These are phyloP conservation scores for Piezodorus guildinii DNA, from an alignment of 1,140 invertebrate species.

Conservation along the genomic window DNA sequence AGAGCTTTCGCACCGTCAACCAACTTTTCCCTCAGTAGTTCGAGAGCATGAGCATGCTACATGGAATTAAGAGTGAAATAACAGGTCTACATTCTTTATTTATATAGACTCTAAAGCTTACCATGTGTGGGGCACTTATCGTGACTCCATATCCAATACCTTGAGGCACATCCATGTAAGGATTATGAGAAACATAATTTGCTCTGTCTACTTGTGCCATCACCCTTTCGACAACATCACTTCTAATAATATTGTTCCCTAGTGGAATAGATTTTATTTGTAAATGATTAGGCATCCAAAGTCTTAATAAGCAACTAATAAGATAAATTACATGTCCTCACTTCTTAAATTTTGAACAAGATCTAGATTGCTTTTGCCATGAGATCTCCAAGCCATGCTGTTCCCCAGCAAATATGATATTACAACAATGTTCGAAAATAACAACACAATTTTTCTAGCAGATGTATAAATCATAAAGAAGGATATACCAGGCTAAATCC, in stretches of 20 bases:
- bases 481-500: no score
- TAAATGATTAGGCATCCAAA: constrained; percentile 26
- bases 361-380: constrained; percentile 72
- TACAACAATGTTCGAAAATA: no score
- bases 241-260: constrained; percentile 79
- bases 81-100: no score
- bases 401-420: background rate
- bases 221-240: constrained; percentile 61
- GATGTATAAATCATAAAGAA: no score
- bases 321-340: constrained; percentile 34
- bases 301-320: constrained; percentile 2
- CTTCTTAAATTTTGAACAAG: constrained; percentile 70
- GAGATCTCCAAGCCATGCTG: constrained; percentile 53
- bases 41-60: constrained; percentile 86
- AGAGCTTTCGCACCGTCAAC: constrained; percentile 65
- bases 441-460: no score
- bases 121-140: constrained; percentile 97
- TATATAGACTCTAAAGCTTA: constrained; percentile 34
- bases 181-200: constrained; percentile 58
- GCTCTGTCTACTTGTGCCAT: constrained; percentile 80
- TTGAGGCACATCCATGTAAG: constrained; percentile 85
- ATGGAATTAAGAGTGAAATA: constrained; percentile 11
- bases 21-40: constrained; percentile 74
- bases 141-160: constrained; percentile 82
- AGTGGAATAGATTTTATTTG: constrained; percentile 31